Evolutionary conservation across 2,888 invertebrate species (phyloP), one percentile per base, ranked within the genome.

Genomic region (Cryptus armator): DNA sequence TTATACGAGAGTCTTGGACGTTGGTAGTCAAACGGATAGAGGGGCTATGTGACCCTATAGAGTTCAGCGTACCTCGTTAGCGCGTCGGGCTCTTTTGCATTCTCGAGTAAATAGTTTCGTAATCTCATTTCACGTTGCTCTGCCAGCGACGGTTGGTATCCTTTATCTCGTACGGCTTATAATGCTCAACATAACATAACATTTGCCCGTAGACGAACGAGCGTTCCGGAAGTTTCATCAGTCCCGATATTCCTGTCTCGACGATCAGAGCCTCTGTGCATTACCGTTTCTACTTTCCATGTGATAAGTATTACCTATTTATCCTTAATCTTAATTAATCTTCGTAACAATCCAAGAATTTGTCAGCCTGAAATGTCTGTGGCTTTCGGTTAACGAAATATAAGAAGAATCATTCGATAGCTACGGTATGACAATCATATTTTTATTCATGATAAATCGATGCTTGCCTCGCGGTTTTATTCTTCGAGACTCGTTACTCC

Each of bases 211-310:
- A 7, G 56, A 43, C n/a, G 16, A 62, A 43, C 64, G 46, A 66
- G 66, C 71, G n/a, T 62, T 59, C 64, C 56, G 64, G 66, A 82
- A 77, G 56, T 77, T 67, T 72, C 48, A 72, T 82, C 53, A 59
- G 48, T 14, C 19, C 71, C 59, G 14, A 56, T 32, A 1, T 44
- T 14, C 48, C 14, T 67, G 72, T 6, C 16, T 12, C 66, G 19
- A 16, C 67, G 16, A 62, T 10, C 48, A 48, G 70, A 64, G 53
- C 66, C 46, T 51, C 53, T 7, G 4, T 7, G 4, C 24, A 9
- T 32, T 19, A 29, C n/a, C 51, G n/a, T 12, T 3, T 67, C 37
- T 32, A 10, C 51, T 19, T 37, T 14, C 14, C 24, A 59, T 32
- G 19, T 32, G 62, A 71, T 71, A 44, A 46, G 48, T 53, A 43